phyloP scores from a whole-genome alignment of 2,888 invertebrate species.

The Ashinkailepas kermadecensis region DNA sequence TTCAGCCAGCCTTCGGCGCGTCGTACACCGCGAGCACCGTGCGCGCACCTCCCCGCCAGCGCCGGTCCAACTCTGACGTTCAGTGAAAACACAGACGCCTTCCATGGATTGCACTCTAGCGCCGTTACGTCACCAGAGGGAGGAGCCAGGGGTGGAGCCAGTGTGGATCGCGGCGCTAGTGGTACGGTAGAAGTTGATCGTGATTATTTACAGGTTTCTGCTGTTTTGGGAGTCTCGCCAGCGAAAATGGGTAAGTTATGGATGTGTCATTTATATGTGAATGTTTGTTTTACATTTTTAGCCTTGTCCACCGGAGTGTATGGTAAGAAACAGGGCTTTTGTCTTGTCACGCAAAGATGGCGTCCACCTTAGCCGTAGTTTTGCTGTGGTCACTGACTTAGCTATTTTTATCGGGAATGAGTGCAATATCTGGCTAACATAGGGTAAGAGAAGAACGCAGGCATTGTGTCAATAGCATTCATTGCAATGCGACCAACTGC shows the following conservation, averaged over 20 bases:
- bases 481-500: too few species aligned
- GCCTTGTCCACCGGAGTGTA: not conserved
- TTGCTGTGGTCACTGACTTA: too few species aligned
- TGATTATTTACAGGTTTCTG: not conserved
- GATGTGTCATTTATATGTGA: not conserved
- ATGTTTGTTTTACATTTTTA: not conserved
- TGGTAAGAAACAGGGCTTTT: not conserved
- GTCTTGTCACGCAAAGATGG: not conserved
- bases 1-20: not conserved
- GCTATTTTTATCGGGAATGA: too few species aligned
- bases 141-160: conserved; percentile 10
- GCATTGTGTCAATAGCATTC: too few species aligned
- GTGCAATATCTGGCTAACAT: too few species aligned
- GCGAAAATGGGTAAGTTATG: not conserved
- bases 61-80: conserved; percentile 5
- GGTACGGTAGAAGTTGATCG: conserved; percentile 12
- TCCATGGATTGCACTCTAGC: conserved; percentile 5
- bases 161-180: not conserved
- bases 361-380: conserved; percentile 9
- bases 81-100: conserved; percentile 12
- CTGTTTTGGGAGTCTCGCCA: not conserved
- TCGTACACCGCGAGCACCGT: not conserved
- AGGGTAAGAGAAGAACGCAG: too few species aligned
- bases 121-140: conserved; percentile 8
- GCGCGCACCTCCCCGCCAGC: not conserved